Base-by-base conservation (phyloP, 2,797 vertebrate genomes). In the Intellagama lesueurii region DNA sequence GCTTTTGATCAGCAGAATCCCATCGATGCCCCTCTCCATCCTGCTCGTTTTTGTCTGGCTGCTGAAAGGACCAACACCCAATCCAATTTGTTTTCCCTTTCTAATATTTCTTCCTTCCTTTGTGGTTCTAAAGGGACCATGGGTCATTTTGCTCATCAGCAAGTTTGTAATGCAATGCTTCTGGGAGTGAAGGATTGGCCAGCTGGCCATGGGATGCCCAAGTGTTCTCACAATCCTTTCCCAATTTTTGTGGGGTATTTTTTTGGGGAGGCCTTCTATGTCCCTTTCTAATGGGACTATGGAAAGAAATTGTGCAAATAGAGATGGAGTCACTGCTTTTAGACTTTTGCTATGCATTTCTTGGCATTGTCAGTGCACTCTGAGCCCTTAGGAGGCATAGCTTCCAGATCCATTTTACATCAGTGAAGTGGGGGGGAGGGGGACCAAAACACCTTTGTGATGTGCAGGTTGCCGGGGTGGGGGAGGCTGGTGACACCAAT, bases 1-100 rank as follows among this genome's bases (percentile, higher is more conserved):
- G 78, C 64, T 69, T 82, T 26, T 83, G 26, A n/a, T 87, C 82
- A 0, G 0, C 70, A 69, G 0, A 7, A 68, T 68, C 90, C 80
- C 86, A 70, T n/a, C 84, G 72, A 12, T 0, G 0, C 32, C 73
- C 9, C 89, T 52, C 87, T 89, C 75, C 16, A 0, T 7, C 84
- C 75, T 0, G 0, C 2, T 60, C 40, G 56, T 3, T 40, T 16
- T 8, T 78, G 35, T 16, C 22, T 7, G 35, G 8, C 7, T 2
- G 2, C 19, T 12, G 22, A 60, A 49, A 1, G 1, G 0, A 68
- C 64, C 2, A 0, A 56, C 44, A 44, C 90, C 35, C 83, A 77
- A 3, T 56, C 32, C 19, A 30, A 7, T 24, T 78, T 35, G n/a
- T 2, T 56, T 64, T 89, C 68, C 47, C 19, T 72, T 79, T 77